These are phyloP conservation scores for Elachura formosa DNA, from an alignment of 2,113 vertebrate genomes.

Conservation along the genomic window DNA sequence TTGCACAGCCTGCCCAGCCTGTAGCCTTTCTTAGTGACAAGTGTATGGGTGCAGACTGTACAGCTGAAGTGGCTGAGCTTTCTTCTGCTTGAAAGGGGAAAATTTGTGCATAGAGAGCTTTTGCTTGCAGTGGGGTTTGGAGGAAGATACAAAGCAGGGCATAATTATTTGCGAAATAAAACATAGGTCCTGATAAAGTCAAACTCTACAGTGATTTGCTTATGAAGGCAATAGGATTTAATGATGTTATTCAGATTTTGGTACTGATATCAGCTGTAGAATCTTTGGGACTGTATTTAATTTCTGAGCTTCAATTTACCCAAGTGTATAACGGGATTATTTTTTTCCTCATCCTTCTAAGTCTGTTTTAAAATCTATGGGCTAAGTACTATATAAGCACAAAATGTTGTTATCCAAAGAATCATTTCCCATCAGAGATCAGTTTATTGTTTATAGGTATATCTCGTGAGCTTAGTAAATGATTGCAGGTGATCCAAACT, in stretches of 20 bases:
- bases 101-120: neutral
- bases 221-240: neutral
- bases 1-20: neutral
- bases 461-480: neutral
- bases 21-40: neutral
- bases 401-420: neutral
- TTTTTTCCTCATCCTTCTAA: neutral
- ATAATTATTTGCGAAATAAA: neutral
- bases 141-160: neutral
- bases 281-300: neutral
- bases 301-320: neutral
- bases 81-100: neutral
- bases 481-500: neutral
- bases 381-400: neutral
- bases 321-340: neutral
- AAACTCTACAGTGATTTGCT: neutral
- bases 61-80: neutral
- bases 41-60: neutral
- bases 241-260: neutral
- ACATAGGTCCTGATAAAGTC: neutral
- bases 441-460: neutral
- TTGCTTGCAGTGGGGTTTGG: neutral
- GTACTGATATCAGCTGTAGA: neutral
- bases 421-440: neutral
- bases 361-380: neutral